Evolutionary conservation across 2,797 vertebrate species (phyloP), one percentile per base, ranked within the genome.

Genomic region (Alfaro cultratus): DNA sequence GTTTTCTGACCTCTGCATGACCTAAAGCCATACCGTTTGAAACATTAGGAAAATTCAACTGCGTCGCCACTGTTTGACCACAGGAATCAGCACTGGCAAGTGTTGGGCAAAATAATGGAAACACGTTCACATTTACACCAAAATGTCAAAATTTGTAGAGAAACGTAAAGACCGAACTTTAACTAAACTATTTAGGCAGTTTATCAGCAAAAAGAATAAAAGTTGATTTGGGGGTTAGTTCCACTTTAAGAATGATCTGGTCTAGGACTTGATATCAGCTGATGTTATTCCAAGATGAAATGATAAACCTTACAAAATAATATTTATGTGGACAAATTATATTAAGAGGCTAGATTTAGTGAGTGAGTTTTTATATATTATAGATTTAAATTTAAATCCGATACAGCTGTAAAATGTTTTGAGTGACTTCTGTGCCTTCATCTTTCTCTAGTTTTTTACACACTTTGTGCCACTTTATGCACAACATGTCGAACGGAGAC

Each of bases 401-500:
- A 53, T 51, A n/a, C 8, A 18, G 74, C n/a, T 36, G 1, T 67
- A 21, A 13, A 41, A 23, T 43, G 18, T 78, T 64, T 78, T 15
- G 18, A 76, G 34, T 70, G 21, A 57, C 0, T 15, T 26, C 23
- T 84, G 16, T 78, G 29, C 23, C 29, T 80, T 18, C 71, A 55
- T 74, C 80, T 78, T 71, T 31, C 31, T 55, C 10, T 23, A 41
- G 21, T 29, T 29, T n/a, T 21, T 29, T 83, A 29, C 21, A 72
- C 29, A 72, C 36, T 70, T 21, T 72, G 23, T 62, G 16, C 51
- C 39, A 13, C 15, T 31, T n/a, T 29, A 39, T 23, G 39, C 49
- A 34, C 51, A 45, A 36, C 29, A 43, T 68, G 36, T 80, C 73
- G 51, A 23, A n/a, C 72, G 77, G 67, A 82, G 67, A 46, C 81